phyloP scores from a whole-genome alignment of 35 echinoderm and acorn worm species.

The Nesometra sesokonis region DNA sequence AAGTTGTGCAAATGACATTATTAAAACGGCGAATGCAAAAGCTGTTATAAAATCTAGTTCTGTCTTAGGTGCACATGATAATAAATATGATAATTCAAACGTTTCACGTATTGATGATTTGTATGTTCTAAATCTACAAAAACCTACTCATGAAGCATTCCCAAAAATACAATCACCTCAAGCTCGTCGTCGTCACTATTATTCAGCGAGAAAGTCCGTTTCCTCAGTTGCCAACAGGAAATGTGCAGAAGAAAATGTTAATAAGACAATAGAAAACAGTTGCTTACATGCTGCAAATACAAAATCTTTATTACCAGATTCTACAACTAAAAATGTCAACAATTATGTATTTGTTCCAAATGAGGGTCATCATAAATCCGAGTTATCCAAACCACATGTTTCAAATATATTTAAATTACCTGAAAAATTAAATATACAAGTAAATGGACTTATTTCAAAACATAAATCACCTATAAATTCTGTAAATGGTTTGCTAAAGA shows the following conservation, averaged over 20 bases:
- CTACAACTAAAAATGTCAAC: neutral
- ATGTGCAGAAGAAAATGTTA: neutral
- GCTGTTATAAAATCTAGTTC: no score
- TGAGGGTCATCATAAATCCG: no score
- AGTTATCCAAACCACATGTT: neutral
- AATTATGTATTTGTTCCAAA: neutral
- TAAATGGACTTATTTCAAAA: neutral
- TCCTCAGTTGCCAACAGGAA: neutral
- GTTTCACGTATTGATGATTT: neutral
- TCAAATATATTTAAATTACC: neutral
- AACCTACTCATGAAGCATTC: no score
- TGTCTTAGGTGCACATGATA: no score
- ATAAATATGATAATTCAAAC: neutral
- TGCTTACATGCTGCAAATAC: neutral
- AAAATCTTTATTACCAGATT: neutral
- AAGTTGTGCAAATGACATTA: neutral
- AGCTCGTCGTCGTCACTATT: neutral
- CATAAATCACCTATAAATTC: neutral
- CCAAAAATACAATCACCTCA: no score
- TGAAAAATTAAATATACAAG: neutral
- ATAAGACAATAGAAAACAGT: neutral
- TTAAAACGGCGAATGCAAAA: neutral
- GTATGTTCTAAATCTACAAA: neutral
- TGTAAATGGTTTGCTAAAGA: neutral
- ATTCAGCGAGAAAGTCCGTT: neutral